These are phyloP conservation scores for Scaptomyza cyrtandrae DNA, from an alignment of 2,888 invertebrate species.

Conservation along the genomic window DNA sequence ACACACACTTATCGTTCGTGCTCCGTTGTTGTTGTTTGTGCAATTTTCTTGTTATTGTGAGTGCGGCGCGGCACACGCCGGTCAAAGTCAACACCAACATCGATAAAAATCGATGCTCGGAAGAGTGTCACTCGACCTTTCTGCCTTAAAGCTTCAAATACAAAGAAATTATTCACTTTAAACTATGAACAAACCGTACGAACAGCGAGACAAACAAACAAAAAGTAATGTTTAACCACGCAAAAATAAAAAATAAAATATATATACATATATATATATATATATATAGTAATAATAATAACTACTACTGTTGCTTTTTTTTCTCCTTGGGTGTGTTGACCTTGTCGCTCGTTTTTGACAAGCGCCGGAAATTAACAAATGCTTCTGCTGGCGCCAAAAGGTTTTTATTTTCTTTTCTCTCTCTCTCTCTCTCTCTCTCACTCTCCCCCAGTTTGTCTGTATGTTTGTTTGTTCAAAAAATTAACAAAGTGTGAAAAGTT, in stretches of 20 bases:
- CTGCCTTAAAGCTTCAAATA: slow-evolving; percentile 25
- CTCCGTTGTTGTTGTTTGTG: slow-evolving; percentile 39
- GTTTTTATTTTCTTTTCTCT: slow-evolving; percentile 16
- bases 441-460: neutral
- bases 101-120: slow-evolving; percentile 50
- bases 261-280: neutral
- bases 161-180: slow-evolving; percentile 70
- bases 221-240: slow-evolving; percentile 37
- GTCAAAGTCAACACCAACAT: slow-evolving; percentile 69
- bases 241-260: slow-evolving; percentile 4
- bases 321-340: slow-evolving; percentile 70
- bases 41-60: slow-evolving; percentile 50
- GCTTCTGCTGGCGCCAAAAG: slow-evolving; percentile 39
- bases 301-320: slow-evolving; percentile 24
- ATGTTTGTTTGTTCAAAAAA: slow-evolving; percentile 50
- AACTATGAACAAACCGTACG: slow-evolving; percentile 35
- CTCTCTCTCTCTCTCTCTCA: neutral
- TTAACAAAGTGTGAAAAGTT: slow-evolving; percentile 75
- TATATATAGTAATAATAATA: slow-evolving; percentile 15
- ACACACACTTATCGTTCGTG: slow-evolving; percentile 14
- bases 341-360: slow-evolving; percentile 57
- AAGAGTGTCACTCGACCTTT: slow-evolving; percentile 78
- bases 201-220: slow-evolving; percentile 5
- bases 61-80: slow-evolving; percentile 43
- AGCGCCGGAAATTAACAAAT: slow-evolving; percentile 74